Conservation (phyloP, 2,797 vertebrate species). For the Threskiornis aethiopicus region DNA sequence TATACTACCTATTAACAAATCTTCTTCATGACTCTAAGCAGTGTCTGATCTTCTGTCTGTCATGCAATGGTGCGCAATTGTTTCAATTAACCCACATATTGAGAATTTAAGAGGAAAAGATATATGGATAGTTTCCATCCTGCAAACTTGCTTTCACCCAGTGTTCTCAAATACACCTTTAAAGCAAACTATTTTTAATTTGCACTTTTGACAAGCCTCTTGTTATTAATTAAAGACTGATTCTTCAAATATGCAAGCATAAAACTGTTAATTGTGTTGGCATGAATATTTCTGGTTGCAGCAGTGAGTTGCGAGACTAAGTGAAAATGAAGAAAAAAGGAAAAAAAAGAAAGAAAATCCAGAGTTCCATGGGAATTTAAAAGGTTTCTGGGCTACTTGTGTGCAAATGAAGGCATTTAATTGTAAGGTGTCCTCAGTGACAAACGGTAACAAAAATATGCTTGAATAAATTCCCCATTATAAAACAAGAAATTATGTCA, state of each 20-base stretch:
- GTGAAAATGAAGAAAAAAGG: not conserved
- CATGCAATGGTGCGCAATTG: not conserved
- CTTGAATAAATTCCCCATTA: conserved; percentile 70
- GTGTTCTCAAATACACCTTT: not conserved
- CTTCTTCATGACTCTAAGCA: not conserved
- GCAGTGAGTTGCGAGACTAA: not conserved
- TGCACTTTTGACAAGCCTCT: not conserved
- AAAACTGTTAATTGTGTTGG: not conserved
- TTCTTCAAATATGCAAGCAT: not conserved
- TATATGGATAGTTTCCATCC: not conserved
- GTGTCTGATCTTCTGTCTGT: not conserved
- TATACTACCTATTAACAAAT: not conserved
- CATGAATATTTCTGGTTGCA: not conserved
- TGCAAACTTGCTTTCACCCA: not conserved
- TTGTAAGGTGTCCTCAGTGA: conserved; percentile 44
- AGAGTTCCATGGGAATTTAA: not conserved
- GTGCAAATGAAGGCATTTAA: conserved; percentile 62
- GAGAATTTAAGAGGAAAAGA: not conserved
- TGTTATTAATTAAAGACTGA: not conserved
- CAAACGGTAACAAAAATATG: conserved; percentile 19
- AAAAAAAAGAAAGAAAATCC: not conserved
- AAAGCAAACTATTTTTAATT: not conserved
- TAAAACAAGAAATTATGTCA: conserved; percentile 65
- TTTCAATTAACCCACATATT: not conserved
- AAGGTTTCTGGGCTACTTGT: conserved; percentile 1